phyloP scores from a whole-genome alignment of 2,113 vertebrate genomes.

The Zapornia atra region DNA sequence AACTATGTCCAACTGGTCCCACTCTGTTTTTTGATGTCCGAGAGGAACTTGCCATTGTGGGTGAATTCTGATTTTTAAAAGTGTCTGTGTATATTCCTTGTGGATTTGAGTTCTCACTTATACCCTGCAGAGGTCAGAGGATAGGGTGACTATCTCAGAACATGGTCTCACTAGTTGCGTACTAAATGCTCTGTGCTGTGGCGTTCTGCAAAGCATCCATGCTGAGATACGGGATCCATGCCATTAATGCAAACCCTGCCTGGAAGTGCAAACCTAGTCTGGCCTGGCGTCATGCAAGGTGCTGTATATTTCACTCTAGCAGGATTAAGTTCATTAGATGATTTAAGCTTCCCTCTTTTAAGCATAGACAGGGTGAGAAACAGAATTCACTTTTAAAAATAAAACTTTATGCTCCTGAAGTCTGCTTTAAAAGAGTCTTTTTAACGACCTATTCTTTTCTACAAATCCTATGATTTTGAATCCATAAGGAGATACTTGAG shows the following conservation, averaged over 20 bases:
- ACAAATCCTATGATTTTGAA: neutral
- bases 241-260: neutral
- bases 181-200: neutral
- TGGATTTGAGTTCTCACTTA: neutral
- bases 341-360: neutral
- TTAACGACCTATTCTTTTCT: neutral
- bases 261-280: neutral
- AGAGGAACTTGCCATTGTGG: neutral
- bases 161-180: neutral
- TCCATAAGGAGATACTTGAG: neutral
- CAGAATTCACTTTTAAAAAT: neutral
- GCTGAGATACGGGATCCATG: rapidly evolving
- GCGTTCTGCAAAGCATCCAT: neutral
- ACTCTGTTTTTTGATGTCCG: neutral
- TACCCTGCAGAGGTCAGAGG: neutral
- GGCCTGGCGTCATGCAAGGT: neutral
- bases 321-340: neutral
- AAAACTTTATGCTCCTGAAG: neutral
- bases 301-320: neutral
- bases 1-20: neutral
- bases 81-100: neutral
- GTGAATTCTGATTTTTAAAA: neutral
- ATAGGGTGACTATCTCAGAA: neutral
- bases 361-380: neutral
- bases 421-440: neutral